Percentiles rank a stretch among this genome's conserved stretches.
Evolutionary conservation across 2,888 invertebrate genomes (phyloP).

Genomic region (Cerceris ruficornis): DNA sequence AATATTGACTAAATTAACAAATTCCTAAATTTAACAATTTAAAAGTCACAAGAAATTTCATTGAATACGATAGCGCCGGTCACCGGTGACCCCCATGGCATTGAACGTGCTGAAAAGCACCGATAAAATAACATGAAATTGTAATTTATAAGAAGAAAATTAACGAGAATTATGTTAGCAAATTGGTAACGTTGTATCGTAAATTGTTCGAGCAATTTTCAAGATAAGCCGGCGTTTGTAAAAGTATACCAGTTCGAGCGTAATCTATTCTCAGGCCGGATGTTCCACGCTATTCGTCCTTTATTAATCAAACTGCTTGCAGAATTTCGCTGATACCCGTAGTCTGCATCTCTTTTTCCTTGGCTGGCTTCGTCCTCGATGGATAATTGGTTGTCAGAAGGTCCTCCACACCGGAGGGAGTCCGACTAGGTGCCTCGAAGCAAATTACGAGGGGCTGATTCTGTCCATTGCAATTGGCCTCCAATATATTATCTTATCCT

Average conservation of each 20-base stretch:
- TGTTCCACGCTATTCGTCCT: constrained; percentile 29
- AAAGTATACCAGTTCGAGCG: constrained; percentile 25
- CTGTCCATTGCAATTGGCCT: constrained; percentile 74
- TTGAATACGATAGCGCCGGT: too few species aligned
- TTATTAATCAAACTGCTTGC: constrained; percentile 47
- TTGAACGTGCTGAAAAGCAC: too few species aligned
- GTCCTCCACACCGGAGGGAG: constrained; percentile 47
- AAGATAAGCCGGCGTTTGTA: constrained; percentile 18
- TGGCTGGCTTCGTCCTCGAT: constrained; percentile 51
- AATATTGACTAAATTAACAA: too few species aligned
- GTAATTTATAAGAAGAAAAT: too few species aligned
- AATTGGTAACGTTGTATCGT: too few species aligned
- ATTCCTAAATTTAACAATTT: too few species aligned
- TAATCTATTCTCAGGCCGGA: constrained; percentile 23
- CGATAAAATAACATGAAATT: too few species aligned
- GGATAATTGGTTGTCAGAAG: constrained; percentile 70
- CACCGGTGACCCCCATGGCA: too few species aligned
- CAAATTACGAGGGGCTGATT: constrained; percentile 71
- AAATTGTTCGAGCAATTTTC: neutral
- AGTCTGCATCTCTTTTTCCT: constrained; percentile 36
- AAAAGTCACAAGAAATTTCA: too few species aligned
- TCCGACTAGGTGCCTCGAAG: constrained; percentile 58
- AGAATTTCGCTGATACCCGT: constrained; percentile 12
- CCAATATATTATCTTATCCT: constrained; percentile 72
- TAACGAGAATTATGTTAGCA: too few species aligned